A percentile compares a stretch with the other conserved stretches of the same genome.
Conservation (phyloP, 2,797 vertebrate species). For the Rhyacichthys aspro region DNA sequence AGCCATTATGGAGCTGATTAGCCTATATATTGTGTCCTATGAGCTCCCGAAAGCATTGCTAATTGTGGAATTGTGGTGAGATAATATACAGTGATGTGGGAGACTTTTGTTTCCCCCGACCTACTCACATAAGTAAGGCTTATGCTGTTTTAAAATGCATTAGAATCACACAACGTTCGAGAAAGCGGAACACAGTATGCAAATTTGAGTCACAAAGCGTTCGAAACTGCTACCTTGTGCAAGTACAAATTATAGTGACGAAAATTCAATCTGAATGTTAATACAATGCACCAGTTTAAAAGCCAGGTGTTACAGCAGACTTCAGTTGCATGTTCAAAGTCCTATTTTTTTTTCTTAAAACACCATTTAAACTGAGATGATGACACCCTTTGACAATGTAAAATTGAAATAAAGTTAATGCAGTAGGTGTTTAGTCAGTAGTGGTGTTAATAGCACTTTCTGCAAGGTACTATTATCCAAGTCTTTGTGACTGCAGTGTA, state of each 20-base stretch:
- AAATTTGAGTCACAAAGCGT: constrained; percentile 17
- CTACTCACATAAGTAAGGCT: background rate
- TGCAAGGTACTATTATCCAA: no score
- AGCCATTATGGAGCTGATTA: constrained; percentile 50
- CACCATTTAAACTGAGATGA: no score
- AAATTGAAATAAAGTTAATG: no score
- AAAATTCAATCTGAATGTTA: background rate
- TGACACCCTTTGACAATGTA: no score
- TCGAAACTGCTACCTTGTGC: constrained; percentile 8
- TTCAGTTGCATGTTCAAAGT: background rate
- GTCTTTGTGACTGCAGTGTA: no score
- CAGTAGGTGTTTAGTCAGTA: no score
- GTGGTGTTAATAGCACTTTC: no score
- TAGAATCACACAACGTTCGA: constrained; percentile 29
- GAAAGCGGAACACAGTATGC: constrained; percentile 10
- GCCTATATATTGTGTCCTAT: constrained; percentile 38
- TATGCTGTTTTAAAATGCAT: constrained; percentile 43
- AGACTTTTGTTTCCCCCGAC: background rate
- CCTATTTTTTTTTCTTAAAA: background rate
- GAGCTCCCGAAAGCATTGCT: constrained; percentile 23
- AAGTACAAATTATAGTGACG: constrained; percentile 13
- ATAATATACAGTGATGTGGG: background rate
- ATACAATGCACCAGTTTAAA: background rate
- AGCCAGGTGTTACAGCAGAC: background rate
- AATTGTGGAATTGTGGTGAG: constrained; percentile 9